Percentiles rank a stretch among this genome's conserved stretches.
Evolutionary conservation across 2,888 invertebrate genomes (phyloP).

Genomic region (Boloria euphrosyne): DNA sequence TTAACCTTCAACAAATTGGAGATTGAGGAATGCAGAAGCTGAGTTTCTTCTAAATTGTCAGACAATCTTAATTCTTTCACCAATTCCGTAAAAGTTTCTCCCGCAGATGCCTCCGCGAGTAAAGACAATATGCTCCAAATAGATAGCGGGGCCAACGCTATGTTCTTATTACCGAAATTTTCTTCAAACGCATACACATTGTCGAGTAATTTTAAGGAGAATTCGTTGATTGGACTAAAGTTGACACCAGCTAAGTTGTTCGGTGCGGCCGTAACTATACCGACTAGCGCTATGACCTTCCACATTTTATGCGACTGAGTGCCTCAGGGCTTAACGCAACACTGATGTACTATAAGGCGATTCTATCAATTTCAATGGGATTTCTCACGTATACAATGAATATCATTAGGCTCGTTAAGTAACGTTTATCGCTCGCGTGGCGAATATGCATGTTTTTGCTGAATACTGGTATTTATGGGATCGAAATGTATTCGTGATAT

Average conservation of each 20-base stretch:
- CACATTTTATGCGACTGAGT: constrained; percentile 56
- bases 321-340: constrained; percentile 51
- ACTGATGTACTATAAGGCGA: constrained; percentile 52
- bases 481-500: constrained; percentile 32
- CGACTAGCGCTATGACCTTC: constrained; percentile 53
- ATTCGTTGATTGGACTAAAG: constrained; percentile 63
- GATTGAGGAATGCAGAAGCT: constrained; percentile 60
- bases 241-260: constrained; percentile 46
- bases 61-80: constrained; percentile 61
- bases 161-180: constrained; percentile 63
- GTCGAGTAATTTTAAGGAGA: constrained; percentile 64
- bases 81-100: constrained; percentile 68
- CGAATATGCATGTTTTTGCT: constrained; percentile 40
- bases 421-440: constrained; percentile 49
- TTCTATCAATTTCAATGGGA: constrained; percentile 56
- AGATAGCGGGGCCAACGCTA: constrained; percentile 69
- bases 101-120: constrained; percentile 70
- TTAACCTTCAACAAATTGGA: constrained; percentile 55
- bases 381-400: constrained; percentile 67
- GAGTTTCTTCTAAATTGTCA: constrained; percentile 61
- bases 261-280: constrained; percentile 57
- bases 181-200: constrained; percentile 68
- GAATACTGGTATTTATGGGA: constrained; percentile 43
- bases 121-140: constrained; percentile 72
- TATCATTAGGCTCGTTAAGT: constrained; percentile 57